phyloP scores from a whole-genome alignment of 2,113 vertebrate genomes.

The Pheucticus melanocephalus region DNA sequence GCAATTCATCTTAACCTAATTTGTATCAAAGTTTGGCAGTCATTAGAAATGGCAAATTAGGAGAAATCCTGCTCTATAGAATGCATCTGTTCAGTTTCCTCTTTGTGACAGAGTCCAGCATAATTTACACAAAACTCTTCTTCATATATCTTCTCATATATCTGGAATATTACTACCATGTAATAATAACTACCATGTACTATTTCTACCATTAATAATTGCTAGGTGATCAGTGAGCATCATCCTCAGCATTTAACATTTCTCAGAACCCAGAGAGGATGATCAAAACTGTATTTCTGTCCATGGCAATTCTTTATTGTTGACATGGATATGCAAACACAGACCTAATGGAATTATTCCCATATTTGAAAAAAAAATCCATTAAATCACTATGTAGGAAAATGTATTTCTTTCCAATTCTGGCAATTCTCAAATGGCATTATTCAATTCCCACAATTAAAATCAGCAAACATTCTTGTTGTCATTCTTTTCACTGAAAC shows the following conservation, averaged over 20 bases:
- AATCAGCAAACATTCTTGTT: neutral
- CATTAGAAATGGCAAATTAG: neutral
- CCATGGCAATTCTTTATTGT: neutral
- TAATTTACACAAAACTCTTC: neutral
- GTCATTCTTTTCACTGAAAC: neutral
- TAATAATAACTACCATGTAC: neutral
- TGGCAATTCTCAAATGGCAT: neutral
- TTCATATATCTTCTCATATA: neutral
- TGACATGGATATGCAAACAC: neutral
- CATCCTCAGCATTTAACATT: neutral
- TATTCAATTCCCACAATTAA: neutral
- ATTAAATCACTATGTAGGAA: neutral
- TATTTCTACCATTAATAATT: neutral
- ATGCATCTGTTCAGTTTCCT: neutral
- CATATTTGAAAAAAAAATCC: neutral
- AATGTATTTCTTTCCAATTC: neutral
- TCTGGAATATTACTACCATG: rapidly evolving
- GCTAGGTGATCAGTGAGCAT: neutral
- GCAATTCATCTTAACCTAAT: neutral
- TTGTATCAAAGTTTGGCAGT: neutral
- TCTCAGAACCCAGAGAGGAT: neutral
- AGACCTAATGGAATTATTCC: neutral
- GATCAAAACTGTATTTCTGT: neutral
- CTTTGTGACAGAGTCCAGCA: neutral
- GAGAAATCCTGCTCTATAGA: neutral